phyloP scores from a whole-genome alignment of 2,113 vertebrate genomes.

The Crotalus helleri region DNA sequence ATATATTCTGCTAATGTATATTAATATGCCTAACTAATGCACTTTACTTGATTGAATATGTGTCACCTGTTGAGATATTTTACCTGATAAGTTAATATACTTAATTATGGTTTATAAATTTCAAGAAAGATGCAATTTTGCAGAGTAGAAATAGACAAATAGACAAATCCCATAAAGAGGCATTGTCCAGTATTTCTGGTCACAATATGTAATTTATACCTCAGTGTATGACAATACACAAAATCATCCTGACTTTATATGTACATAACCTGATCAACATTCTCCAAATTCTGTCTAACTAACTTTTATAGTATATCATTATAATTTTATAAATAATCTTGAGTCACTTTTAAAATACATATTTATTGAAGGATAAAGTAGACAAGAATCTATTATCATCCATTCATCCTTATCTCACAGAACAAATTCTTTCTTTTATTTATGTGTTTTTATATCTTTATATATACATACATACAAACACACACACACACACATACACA shows the following conservation, averaged over 20 bases:
- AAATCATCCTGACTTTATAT: background rate
- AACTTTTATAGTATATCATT: background rate
- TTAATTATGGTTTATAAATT: background rate
- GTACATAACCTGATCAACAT: background rate
- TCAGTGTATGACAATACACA: background rate
- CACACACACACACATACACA: too few species aligned
- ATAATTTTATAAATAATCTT: background rate
- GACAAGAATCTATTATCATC: background rate
- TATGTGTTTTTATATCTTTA: background rate
- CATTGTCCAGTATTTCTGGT: background rate
- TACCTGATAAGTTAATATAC: background rate
- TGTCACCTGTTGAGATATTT: background rate
- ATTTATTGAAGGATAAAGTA: background rate
- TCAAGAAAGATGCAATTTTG: background rate
- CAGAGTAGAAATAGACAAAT: constrained; percentile 8
- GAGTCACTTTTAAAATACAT: background rate
- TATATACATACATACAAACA: too few species aligned
- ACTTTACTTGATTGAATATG: background rate
- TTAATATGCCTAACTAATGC: background rate
- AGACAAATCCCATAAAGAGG: background rate
- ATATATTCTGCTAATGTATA: background rate
- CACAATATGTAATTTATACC: background rate
- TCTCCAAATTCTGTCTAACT: background rate
- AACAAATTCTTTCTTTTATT: background rate
- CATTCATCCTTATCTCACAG: background rate